Evolutionary conservation across 2,888 invertebrate species (phyloP).

Genomic region (Odontothrips loti): DNA sequence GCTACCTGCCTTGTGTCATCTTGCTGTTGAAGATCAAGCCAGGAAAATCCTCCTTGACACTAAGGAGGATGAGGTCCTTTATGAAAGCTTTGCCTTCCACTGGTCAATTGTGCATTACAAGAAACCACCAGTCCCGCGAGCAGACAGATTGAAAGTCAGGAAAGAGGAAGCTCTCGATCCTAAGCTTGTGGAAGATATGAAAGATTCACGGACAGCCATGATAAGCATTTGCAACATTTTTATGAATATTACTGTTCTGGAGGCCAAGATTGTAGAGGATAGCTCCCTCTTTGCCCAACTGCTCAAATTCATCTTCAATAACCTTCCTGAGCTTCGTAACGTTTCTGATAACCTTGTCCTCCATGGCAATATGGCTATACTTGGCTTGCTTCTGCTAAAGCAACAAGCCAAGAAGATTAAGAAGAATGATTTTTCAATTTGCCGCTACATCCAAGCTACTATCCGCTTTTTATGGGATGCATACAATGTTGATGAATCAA

Average conservation of each 20-base stretch:
- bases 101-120: constrained; percentile 85
- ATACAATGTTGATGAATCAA: constrained; percentile 82
- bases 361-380: constrained; percentile 76
- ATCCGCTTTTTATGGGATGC: constrained; percentile 92
- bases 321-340: constrained; percentile 77
- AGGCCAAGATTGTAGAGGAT: constrained; percentile 75
- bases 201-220: constrained; percentile 78
- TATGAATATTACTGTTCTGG: constrained; percentile 87
- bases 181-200: constrained; percentile 73
- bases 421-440: constrained; percentile 83
- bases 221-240: constrained; percentile 86
- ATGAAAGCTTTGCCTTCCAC: constrained; percentile 74
- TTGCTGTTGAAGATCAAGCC: constrained; percentile 85
- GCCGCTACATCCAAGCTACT: constrained; percentile 81
- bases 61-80: constrained; percentile 74
- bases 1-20: constrained; percentile 83
- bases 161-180: constrained; percentile 70
- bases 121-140: constrained; percentile 73
- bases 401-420: constrained; percentile 78
- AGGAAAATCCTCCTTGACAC: constrained; percentile 71
- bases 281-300: constrained; percentile 72
- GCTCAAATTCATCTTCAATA: constrained; percentile 78
- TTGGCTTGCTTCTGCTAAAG: constrained; percentile 76
- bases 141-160: constrained; percentile 69
- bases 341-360: constrained; percentile 78